phyloP scores from a whole-genome alignment of 2,113 vertebrate genomes.

The Burhinus bistriatus region DNA sequence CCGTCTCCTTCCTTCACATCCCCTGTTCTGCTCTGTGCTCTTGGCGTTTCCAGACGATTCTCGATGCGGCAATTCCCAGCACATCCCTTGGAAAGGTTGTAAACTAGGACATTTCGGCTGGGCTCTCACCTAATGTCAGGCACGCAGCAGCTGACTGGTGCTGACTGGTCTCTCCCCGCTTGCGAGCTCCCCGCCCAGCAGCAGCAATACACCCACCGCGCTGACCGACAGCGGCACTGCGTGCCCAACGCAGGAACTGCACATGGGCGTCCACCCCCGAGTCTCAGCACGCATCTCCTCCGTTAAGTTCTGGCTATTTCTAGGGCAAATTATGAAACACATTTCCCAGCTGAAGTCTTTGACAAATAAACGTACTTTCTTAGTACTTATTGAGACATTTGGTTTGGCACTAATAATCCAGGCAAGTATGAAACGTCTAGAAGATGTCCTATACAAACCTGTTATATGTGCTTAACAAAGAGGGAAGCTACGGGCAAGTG shows the following conservation, averaged over 20 bases:
- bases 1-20: rapidly evolving
- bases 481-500: rapidly evolving
- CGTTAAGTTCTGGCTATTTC: rapidly evolving
- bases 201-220: rapidly evolving
- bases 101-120: not conserved
- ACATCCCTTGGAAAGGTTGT: not conserved
- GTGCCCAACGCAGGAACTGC: not conserved
- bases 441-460: rapidly evolving
- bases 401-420: not conserved
- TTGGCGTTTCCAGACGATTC: not conserved
- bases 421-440: not conserved
- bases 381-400: not conserved
- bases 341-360: not conserved
- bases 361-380: rapidly evolving
- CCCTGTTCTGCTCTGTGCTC: not conserved
- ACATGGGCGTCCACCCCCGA: not conserved
- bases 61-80: not conserved
- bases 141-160: rapidly evolving
- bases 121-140: not conserved
- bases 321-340: not conserved
- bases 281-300: rapidly evolving
- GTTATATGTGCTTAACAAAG: not conserved
- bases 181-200: not conserved
- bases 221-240: not conserved
- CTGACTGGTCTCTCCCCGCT: rapidly evolving